Conservation (phyloP, 2,113 vertebrate species). For the Aix galericulata region DNA sequence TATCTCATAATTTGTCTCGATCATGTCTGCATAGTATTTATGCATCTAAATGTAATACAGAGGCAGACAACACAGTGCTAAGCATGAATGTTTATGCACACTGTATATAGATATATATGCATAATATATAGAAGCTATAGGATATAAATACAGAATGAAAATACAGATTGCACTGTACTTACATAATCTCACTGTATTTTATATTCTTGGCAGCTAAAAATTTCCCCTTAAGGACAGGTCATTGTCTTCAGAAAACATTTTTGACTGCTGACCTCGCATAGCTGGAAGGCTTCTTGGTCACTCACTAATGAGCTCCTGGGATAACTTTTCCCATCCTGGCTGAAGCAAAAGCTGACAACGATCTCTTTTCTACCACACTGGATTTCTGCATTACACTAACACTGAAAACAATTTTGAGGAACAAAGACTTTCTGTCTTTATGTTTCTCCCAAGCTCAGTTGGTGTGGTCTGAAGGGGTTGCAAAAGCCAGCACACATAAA, state of each 20-base stretch:
- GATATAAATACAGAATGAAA: not conserved
- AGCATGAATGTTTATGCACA: not conserved
- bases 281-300: constrained; percentile 7
- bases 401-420: not conserved
- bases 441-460: not conserved
- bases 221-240: not conserved
- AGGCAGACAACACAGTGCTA: not conserved
- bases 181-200: not conserved
- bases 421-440: not conserved
- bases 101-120: not conserved
- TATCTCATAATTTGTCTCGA: not conserved
- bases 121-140: not conserved
- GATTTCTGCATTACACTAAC: not conserved
- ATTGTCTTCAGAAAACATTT: constrained; percentile 1
- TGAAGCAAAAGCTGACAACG: not conserved
- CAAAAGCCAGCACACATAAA: not conserved
- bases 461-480: not conserved
- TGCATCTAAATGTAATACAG: not conserved
- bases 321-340: not conserved
- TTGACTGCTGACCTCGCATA: not conserved
- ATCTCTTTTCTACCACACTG: not conserved
- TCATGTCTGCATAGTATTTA: not conserved
- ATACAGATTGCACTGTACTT: not conserved
- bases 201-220: not conserved
- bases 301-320: constrained; percentile 9